Evolutionary conservation across 2,888 invertebrate genomes (phyloP).

Genomic region (Phytoseiulus persimilis): DNA sequence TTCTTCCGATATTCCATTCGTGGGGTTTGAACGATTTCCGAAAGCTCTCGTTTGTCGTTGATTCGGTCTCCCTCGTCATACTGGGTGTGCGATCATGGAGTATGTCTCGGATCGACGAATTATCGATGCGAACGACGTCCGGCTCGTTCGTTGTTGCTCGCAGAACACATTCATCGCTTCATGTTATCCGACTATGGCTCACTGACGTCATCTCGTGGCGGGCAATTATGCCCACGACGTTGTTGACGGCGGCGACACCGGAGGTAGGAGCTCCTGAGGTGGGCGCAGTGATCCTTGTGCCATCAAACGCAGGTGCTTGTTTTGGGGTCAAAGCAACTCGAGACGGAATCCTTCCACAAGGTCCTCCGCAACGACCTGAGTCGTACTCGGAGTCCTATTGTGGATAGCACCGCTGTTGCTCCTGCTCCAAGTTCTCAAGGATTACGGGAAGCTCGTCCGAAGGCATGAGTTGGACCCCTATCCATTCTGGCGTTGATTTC

Average conservation of each 20-base stretch:
- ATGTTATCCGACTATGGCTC: background rate
- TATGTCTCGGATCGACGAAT: no score
- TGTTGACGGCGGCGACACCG: background rate
- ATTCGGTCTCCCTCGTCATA: no score
- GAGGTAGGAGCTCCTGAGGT: background rate
- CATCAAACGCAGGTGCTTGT: background rate
- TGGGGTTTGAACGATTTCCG: no score
- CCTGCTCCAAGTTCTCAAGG: background rate
- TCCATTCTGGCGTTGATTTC: no score
- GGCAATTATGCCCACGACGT: background rate
- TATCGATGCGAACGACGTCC: no score
- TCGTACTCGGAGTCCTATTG: background rate
- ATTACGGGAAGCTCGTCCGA: background rate
- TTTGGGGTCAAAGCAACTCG: background rate
- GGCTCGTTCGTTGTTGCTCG: no score
- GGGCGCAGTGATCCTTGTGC: background rate
- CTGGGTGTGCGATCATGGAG: no score
- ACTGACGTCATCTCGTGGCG: background rate
- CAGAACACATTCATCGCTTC: background rate
- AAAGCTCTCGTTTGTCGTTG: no score
- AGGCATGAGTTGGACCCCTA: background rate
- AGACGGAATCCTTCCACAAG: background rate
- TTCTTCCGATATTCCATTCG: no score
- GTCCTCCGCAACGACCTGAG: background rate
- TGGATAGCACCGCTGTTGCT: background rate